Evolutionary conservation across 1,140 invertebrate genomes (phyloP), one percentile per base, ranked within the genome.

Genomic region (Neodiprion pinetum): DNA sequence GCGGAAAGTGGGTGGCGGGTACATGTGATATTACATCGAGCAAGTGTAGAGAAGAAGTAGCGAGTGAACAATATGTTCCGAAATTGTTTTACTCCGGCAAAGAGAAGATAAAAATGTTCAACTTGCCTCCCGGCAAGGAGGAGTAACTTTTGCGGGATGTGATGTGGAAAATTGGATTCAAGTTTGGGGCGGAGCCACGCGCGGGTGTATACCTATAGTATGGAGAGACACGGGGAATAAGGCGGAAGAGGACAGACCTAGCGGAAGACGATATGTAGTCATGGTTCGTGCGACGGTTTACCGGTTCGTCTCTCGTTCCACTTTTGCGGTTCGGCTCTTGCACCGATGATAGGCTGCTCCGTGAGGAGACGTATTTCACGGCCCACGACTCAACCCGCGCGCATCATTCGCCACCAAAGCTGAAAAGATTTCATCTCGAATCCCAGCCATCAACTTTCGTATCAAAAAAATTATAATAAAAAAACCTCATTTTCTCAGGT

Each of bases 91-190:
- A 83, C 81, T 79, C 79, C 70, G 76, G 75, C 21, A 48, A 70
- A 23, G 12, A 50, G 23, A 12, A 72, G 71, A 75, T 68, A 73
- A 71, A 76, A 73, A 73, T 61, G 75, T 50, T 67, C 71, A 67
- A 21, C 65, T 21, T 21, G 11, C 67, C 21, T 11, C 70, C 28
- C 14, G 28, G 68, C 11, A 9, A 12, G 12, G 70, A 40, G 78
- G 78, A 83, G 82, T 83, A 83, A 83, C 82, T 83, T 83, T 83
- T 83, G 81, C 80, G 82, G 80, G 82, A 83, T 83, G 80, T 82
- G 82, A 83, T 83, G 82, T 83, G 82, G 82, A 83, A 83, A 83
- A 83, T 83, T 83, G 82, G 82, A 83, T 83, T 84, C 82, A 83
- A 82, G 82, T 83, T 82, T 80, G 76, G 83, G 77, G 73, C 76